Percentiles rank a stretch among this genome's conserved stretches.
These are phyloP conservation scores for Athalia circularis DNA, from an alignment of 2,888 invertebrate species.

Conservation along the genomic window DNA sequence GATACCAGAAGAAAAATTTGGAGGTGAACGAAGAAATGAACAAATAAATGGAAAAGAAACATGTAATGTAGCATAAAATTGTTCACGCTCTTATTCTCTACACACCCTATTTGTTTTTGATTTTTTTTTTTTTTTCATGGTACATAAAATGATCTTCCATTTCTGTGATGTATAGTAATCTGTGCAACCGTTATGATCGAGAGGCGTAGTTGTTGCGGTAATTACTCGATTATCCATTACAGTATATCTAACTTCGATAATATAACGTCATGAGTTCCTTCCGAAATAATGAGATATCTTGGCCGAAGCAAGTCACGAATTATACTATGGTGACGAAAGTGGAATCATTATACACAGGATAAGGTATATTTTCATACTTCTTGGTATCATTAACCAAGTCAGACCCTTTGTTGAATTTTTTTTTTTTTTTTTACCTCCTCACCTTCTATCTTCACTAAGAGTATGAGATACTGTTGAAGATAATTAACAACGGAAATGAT, in stretches of 20 bases:
- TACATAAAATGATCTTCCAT: background rate
- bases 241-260: conserved; percentile 4
- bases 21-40: too few species aligned
- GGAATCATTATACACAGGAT: conserved; percentile 11
- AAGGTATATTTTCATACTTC: background rate
- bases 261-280: conserved; percentile 21
- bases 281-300: conserved; percentile 10
- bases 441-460: background rate
- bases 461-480: background rate
- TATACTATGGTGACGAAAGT: conserved; percentile 4
- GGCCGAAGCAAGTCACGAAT: background rate
- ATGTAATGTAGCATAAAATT: too few species aligned
- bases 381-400: background rate
- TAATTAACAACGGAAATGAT: too few species aligned
- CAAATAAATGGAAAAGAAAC: too few species aligned
- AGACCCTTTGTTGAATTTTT: background rate
- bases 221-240: conserved; percentile 31
- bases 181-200: conserved; percentile 24
- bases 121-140: background rate
- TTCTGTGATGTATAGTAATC: conserved; percentile 9
- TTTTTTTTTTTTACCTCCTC: background rate
- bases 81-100: background rate
- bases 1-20: too few species aligned
- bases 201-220: conserved; percentile 17
- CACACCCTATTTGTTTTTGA: background rate